These are phyloP conservation scores for Netelia inedita DNA, from an alignment of 2,888 invertebrate genomes.

Conservation along the genomic window DNA sequence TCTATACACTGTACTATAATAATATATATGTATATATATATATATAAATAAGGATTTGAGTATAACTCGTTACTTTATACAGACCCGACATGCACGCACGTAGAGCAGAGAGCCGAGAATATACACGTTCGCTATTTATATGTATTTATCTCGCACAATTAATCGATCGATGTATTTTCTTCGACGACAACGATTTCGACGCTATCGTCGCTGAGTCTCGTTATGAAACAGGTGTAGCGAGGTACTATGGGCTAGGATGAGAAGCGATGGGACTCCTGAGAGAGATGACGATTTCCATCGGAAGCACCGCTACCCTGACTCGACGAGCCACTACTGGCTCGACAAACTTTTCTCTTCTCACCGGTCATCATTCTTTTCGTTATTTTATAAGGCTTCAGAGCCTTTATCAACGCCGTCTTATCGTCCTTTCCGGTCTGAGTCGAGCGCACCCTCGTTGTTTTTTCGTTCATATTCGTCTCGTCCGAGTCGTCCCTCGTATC, in stretches of 20 bases:
- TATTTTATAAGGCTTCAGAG: slow-evolving; percentile 77
- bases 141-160: neutral
- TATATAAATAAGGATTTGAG: no score
- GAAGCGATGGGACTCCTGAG: slow-evolving; percentile 76
- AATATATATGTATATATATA: no score
- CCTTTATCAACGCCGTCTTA: slow-evolving; percentile 75
- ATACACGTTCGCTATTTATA: neutral
- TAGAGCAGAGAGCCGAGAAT: no score
- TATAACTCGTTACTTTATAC: no score
- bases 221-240: slow-evolving; percentile 56
- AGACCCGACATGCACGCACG: no score
- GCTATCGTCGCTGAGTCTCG: slow-evolving; percentile 57
- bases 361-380: slow-evolving; percentile 75
- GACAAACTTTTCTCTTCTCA: slow-evolving; percentile 77
- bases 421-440: slow-evolving; percentile 62
- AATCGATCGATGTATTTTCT: slow-evolving; percentile 6
- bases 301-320: slow-evolving; percentile 65
- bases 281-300: slow-evolving; percentile 78
- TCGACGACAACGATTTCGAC: slow-evolving; percentile 56
- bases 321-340: slow-evolving; percentile 60
- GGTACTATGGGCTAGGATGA: slow-evolving; percentile 76
- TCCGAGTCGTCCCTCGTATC: slow-evolving; percentile 76
- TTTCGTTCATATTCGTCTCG: slow-evolving; percentile 45
- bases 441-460: slow-evolving; percentile 52
- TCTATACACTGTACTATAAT: neutral